Percentiles rank a stretch among this genome's conserved stretches.
phyloP scores from a whole-genome alignment of 2,797 vertebrate species.

The Jordanella pulchra region DNA sequence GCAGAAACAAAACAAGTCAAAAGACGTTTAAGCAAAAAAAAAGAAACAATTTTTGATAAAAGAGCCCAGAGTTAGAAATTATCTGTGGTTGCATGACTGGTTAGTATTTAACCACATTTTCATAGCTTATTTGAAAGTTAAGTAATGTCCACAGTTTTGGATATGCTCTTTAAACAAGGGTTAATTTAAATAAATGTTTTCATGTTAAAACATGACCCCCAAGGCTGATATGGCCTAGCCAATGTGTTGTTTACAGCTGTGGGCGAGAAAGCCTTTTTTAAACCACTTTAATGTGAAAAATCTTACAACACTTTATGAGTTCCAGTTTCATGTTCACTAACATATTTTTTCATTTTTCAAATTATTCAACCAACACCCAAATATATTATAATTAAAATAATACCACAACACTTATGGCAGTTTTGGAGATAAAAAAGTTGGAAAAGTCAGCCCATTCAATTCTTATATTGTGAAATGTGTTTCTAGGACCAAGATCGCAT shows the following conservation, averaged over 20 bases:
- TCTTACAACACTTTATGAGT: conserved; percentile 31
- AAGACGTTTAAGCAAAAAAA: no score
- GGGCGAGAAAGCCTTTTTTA: conserved; percentile 17
- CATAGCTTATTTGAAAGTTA: no score
- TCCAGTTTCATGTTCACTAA: not conserved
- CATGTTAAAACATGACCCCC: conserved; percentile 55
- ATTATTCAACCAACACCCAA: conserved; percentile 18
- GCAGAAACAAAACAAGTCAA: no score
- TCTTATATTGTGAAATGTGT: conserved; percentile 37
- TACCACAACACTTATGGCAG: conserved; percentile 13
- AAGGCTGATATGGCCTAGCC: conserved; percentile 41
- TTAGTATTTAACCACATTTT: no score
- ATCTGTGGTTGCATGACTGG: no score
- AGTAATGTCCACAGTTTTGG: no score
- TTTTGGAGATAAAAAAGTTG: conserved; percentile 30
- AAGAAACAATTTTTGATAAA: no score
- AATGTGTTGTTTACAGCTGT: conserved; percentile 35
- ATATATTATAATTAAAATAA: conserved; percentile 9
- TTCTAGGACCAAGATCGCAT: conserved; percentile 38
- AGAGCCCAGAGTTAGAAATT: no score
- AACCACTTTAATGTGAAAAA: not conserved
- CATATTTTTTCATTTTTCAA: conserved; percentile 3
- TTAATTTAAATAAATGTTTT: conserved; percentile 43
- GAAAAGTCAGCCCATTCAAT: conserved; percentile 29
- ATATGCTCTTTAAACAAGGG: not conserved